These are phyloP conservation scores for Rhagologus leucostigma DNA, from an alignment of 2,113 vertebrate species.

Conservation along the genomic window DNA sequence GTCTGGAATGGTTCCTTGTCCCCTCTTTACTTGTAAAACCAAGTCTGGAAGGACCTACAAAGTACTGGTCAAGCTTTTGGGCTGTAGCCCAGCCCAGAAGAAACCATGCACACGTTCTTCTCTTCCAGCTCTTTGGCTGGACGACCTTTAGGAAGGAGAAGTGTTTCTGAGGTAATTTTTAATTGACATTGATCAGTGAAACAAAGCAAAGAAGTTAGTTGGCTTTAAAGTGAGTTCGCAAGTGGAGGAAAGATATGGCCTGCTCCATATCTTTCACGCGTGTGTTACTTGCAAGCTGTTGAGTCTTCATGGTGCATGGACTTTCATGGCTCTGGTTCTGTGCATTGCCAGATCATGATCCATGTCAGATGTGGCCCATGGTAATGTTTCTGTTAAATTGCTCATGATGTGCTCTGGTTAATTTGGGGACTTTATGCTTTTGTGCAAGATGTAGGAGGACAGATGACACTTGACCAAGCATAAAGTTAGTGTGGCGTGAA, in stretches of 20 bases:
- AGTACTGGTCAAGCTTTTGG: not conserved
- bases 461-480: not conserved
- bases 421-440: not conserved
- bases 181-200: not conserved
- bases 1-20: not conserved
- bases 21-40: not conserved
- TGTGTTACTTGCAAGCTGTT: not conserved
- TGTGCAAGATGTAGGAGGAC: not conserved
- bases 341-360: not conserved
- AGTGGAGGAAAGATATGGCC: not conserved
- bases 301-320: not conserved
- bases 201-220: not conserved
- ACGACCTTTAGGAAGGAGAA: not conserved
- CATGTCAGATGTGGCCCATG: not conserved
- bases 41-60: not conserved
- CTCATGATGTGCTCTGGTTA: not conserved
- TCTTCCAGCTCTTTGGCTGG: not conserved
- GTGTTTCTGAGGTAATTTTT: not conserved
- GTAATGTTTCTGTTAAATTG: not conserved
- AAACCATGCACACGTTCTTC: rapidly evolving
- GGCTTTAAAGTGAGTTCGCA: not conserved
- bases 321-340: not conserved
- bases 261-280: not conserved
- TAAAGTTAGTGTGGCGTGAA: not conserved
- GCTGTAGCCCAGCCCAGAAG: not conserved